These are phyloP conservation scores for Ruditapes philippinarum DNA, from an alignment of 1,140 invertebrate species.

Conservation along the genomic window DNA sequence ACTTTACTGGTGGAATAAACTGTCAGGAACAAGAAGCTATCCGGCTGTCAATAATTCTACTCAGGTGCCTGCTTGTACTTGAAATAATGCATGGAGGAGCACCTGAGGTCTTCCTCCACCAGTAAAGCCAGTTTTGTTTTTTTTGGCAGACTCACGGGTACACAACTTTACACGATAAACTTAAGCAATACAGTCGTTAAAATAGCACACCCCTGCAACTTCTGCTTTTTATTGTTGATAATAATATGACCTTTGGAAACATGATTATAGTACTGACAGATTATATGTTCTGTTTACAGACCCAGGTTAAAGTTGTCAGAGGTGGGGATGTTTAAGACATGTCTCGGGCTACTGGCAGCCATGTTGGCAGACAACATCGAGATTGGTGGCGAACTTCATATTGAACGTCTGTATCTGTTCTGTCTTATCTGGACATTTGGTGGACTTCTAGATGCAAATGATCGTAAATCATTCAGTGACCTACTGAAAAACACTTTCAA, in stretches of 20 bases:
- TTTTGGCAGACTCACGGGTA: too few relatives aligned
- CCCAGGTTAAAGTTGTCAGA: constrained; percentile 80
- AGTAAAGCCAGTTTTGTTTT: too few relatives aligned
- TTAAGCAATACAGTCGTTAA: too few relatives aligned
- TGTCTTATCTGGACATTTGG: constrained; percentile 87
- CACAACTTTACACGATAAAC: too few relatives aligned
- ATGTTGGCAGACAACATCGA: constrained; percentile 86
- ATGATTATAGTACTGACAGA: neutral
- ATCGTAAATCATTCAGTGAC: constrained; percentile 85
- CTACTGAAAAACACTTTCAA: constrained; percentile 84
- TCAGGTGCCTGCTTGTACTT: too few relatives aligned
- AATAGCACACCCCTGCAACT: too few relatives aligned
- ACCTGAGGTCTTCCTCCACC: too few relatives aligned
- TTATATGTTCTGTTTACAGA: constrained; percentile 70
- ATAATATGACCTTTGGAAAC: neutral
- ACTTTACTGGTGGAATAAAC: too few relatives aligned
- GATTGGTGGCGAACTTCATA: constrained; percentile 86
- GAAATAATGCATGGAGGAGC: too few relatives aligned
- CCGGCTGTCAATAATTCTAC: too few relatives aligned
- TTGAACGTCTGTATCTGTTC: constrained; percentile 86
- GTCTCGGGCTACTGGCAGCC: constrained; percentile 84
- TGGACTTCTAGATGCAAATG: constrained; percentile 82
- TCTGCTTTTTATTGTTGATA: too few relatives aligned
- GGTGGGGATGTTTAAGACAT: constrained; percentile 85
- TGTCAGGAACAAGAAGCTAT: too few relatives aligned